Percentiles rank a stretch among this genome's conserved stretches.
Evolutionary conservation across 2,888 invertebrate genomes (phyloP).

Genomic region (Xestobium rufovillosum): DNA sequence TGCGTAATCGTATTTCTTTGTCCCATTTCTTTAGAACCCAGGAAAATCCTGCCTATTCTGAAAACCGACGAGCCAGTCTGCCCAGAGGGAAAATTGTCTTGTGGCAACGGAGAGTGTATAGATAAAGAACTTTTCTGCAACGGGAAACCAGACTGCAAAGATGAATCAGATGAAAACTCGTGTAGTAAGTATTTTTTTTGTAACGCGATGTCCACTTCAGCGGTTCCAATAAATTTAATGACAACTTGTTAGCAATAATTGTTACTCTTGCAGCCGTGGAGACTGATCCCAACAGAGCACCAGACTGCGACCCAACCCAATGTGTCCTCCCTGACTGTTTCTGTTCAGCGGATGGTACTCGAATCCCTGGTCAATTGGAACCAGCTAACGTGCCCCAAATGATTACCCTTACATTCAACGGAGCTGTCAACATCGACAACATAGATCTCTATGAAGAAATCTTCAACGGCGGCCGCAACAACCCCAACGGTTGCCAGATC

Average conservation of each 20-base stretch:
- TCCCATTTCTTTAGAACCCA: conserved; percentile 63
- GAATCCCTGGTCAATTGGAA: conserved; percentile 79
- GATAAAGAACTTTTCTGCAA: conserved; percentile 90
- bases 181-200: conserved; percentile 71
- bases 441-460: conserved; percentile 86
- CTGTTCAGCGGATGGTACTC: conserved; percentile 86
- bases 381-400: conserved; percentile 84
- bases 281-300: conserved; percentile 83
- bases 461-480: conserved; percentile 76
- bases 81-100: conserved; percentile 81
- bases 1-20: conserved; percentile 4
- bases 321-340: conserved; percentile 86
- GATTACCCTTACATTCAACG: conserved; percentile 89
- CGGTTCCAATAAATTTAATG: too few species aligned
- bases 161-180: conserved; percentile 91
- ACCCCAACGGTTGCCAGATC: conserved; percentile 84
- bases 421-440: conserved; percentile 87
- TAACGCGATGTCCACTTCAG: conserved; percentile 1
- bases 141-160: conserved; percentile 86
- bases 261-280: conserved; percentile 67
- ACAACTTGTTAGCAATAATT: neutral
- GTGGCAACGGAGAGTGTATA: conserved; percentile 87
- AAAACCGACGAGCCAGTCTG: conserved; percentile 92
- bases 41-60: conserved; percentile 79
- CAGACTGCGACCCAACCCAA: conserved; percentile 83